Percentiles rank a stretch among this genome's conserved stretches.
phyloP scores from a whole-genome alignment of 2,797 vertebrate species.

The Miopithecus talapoin region DNA sequence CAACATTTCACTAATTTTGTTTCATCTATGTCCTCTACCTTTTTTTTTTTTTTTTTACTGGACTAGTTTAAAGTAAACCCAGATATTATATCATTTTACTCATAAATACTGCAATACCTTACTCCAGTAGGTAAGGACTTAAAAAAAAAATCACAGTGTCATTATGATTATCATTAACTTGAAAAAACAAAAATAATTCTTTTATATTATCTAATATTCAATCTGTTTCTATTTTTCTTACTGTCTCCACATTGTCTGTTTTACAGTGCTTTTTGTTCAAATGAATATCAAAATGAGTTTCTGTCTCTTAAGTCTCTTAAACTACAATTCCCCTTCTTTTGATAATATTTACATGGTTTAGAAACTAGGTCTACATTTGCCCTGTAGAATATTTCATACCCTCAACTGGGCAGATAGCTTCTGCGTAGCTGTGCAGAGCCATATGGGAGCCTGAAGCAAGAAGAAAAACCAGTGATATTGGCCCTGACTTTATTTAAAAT shows the following conservation, averaged over 20 bases:
- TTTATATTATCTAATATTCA: not conserved
- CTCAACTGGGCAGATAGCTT: not conserved
- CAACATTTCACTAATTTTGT: not conserved
- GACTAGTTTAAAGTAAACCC: not conserved
- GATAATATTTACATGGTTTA: not conserved
- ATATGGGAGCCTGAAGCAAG: not conserved
- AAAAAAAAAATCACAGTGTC: not conserved
- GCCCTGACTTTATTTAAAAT: not conserved
- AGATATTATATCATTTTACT: not conserved
- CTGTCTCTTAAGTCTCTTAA: not conserved
- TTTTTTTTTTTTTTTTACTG: not conserved
- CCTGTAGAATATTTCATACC: not conserved
- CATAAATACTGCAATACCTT: not conserved
- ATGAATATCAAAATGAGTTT: not conserved
- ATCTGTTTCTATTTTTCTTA: not conserved
- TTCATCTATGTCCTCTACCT: not conserved
- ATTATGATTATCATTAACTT: not conserved
- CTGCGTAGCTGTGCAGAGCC: not conserved
- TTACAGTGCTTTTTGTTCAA: not conserved
- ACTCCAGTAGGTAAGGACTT: not conserved
- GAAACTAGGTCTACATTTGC: not conserved
- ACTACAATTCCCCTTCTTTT: not conserved
- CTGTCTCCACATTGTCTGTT: not conserved
- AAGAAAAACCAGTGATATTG: not conserved
- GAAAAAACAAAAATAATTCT: not conserved